phyloP scores from a whole-genome alignment of 2,113 vertebrate genomes.

The Nipponia nippon region DNA sequence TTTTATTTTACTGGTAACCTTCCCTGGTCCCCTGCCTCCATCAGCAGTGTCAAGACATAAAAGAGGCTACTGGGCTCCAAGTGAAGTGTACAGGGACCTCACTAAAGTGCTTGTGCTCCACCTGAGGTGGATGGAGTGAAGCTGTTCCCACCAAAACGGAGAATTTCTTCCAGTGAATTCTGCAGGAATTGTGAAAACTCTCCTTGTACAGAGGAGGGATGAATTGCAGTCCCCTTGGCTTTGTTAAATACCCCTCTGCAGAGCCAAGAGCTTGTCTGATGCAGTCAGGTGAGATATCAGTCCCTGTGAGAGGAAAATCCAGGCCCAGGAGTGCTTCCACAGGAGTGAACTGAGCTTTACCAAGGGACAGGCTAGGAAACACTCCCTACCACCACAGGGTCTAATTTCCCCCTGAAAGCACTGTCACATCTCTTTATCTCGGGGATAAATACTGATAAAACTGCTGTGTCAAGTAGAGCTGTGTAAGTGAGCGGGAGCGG shows the following conservation, averaged over 20 bases:
- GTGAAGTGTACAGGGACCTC: not conserved
- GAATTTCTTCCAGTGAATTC: not conserved
- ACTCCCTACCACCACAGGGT: accelerated
- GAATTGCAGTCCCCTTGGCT: not conserved
- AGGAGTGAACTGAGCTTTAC: not conserved
- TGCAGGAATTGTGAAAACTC: not conserved
- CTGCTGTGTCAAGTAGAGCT: not conserved
- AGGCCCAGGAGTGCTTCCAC: not conserved
- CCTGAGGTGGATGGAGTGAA: not conserved
- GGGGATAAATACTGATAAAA: constrained; percentile 14
- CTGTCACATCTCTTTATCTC: not conserved
- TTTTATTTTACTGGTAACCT: not conserved
- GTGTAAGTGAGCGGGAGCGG: not conserved
- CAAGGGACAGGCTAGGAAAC: not conserved
- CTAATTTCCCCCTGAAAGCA: not conserved
- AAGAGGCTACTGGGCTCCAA: not conserved
- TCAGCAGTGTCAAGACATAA: not conserved
- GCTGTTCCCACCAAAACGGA: not conserved
- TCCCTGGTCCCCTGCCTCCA: not conserved
- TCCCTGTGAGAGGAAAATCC: not conserved
- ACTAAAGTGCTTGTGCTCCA: not conserved
- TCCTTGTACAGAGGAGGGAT: not conserved
- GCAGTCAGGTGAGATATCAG: not conserved
- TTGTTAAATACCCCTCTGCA: not conserved
- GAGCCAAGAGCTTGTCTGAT: not conserved